Evolutionary conservation across 2,113 vertebrate species (phyloP).

Genomic region (Telmatochromis brachygnathus): DNA sequence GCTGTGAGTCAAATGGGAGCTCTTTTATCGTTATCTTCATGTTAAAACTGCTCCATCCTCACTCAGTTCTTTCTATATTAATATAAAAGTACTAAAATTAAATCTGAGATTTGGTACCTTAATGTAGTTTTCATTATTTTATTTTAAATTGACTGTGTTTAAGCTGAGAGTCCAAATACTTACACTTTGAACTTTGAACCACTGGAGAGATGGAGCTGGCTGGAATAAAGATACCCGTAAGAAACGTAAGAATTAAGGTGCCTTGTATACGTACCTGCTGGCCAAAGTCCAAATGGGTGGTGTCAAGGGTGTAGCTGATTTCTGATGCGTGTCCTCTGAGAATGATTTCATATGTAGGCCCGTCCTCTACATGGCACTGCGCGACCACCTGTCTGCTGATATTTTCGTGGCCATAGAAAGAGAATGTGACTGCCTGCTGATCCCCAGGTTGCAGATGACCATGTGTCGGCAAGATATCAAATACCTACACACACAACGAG

Average conservation of each 20-base stretch:
- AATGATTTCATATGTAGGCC: conserved; percentile 75
- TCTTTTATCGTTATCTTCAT: background rate
- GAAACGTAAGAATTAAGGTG: background rate
- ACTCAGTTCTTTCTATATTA: background rate
- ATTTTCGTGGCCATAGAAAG: conserved; percentile 76
- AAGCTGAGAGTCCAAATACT: background rate
- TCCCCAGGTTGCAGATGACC: conserved; percentile 74
- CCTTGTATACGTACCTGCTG: conserved; percentile 68
- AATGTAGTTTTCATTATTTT: background rate
- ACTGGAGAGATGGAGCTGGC: background rate
- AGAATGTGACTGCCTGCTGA: conserved; percentile 66
- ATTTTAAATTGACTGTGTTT: background rate
- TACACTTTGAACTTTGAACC: background rate
- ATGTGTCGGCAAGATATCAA: conserved; percentile 74
- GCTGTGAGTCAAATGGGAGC: background rate
- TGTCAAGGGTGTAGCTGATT: conserved; percentile 72
- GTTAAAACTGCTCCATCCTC: background rate
- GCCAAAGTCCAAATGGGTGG: conserved; percentile 71
- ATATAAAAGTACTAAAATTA: background rate
- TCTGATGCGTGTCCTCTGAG: conserved; percentile 77
- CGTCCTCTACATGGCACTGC: conserved; percentile 78
- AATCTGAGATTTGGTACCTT: background rate
- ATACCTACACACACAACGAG: conserved; percentile 67
- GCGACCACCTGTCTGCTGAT: conserved; percentile 58
- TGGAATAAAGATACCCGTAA: background rate